Evolutionary conservation across 1,140 invertebrate genomes (phyloP).

Genomic region (Formica selysi): DNA sequence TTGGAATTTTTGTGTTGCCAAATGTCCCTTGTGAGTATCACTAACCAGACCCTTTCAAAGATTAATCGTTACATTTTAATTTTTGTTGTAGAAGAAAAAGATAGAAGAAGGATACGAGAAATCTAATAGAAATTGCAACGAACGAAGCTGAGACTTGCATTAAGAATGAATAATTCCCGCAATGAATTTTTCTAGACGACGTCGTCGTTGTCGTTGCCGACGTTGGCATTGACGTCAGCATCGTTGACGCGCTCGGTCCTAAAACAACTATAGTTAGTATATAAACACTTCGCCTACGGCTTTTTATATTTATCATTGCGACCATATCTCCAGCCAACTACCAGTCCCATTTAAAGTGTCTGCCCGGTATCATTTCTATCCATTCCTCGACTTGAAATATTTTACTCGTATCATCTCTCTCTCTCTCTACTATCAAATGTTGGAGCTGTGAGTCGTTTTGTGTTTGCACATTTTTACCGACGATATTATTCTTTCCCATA

Average conservation of each 20-base stretch:
- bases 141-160: constrained; percentile 11
- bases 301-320: constrained; percentile 16
- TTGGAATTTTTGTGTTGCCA: too few species aligned
- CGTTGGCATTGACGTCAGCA: not conserved
- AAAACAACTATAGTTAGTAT: constrained; percentile 15
- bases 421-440: too few species aligned
- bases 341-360: not conserved
- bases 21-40: not conserved
- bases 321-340: constrained; percentile 13
- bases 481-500: too few species aligned
- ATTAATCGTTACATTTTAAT: constrained; percentile 2
- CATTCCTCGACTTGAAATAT: not conserved
- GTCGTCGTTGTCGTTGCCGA: not conserved
- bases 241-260: not conserved
- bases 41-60: not conserved
- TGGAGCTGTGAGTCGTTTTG: too few species aligned
- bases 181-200: constrained; percentile 13
- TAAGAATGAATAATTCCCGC: constrained; percentile 27
- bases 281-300: constrained; percentile 5
- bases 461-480: too few species aligned
- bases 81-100: not conserved
- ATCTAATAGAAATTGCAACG: not conserved
- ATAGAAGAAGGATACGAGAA: not conserved
- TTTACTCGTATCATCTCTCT: not conserved
- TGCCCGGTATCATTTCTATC: not conserved